Evolutionary conservation across 2,113 vertebrate genomes (phyloP).

Genomic region (Anoplopoma fimbria): DNA sequence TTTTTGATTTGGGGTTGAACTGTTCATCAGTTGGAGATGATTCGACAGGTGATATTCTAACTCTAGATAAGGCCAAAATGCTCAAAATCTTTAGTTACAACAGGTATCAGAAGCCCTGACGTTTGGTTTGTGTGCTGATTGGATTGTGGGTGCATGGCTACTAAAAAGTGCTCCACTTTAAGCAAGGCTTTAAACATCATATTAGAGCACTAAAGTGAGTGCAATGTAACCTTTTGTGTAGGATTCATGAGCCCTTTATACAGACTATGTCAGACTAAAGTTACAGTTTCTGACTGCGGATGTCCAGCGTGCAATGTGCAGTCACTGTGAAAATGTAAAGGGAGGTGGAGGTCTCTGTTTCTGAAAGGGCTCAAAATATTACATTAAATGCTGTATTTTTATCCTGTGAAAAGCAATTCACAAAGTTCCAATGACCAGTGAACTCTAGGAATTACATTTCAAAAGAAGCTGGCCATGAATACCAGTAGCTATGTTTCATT

Average conservation of each 20-base stretch:
- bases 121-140: background rate
- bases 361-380: constrained; percentile 11
- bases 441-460: constrained; percentile 13
- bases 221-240: constrained; percentile 21
- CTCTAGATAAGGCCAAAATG: background rate
- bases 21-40: too few relatives aligned
- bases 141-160: background rate
- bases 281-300: background rate
- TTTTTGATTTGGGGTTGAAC: too few relatives aligned
- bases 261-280: constrained; percentile 29
- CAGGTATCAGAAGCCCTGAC: constrained; percentile 4
- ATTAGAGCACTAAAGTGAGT: constrained; percentile 25
- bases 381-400: background rate
- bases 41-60: too few relatives aligned
- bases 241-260: constrained; percentile 51
- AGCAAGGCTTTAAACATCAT: constrained; percentile 17
- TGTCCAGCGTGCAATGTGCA: background rate
- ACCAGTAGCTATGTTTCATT: background rate
- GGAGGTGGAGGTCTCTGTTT: background rate
- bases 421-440: background rate
- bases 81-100: background rate
- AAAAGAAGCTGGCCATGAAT: constrained; percentile 22
- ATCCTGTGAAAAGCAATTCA: background rate
- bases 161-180: background rate
- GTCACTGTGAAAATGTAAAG: background rate